phyloP scores from a whole-genome alignment of 1,140 invertebrate species.

The Drosophila nigrodunni region DNA sequence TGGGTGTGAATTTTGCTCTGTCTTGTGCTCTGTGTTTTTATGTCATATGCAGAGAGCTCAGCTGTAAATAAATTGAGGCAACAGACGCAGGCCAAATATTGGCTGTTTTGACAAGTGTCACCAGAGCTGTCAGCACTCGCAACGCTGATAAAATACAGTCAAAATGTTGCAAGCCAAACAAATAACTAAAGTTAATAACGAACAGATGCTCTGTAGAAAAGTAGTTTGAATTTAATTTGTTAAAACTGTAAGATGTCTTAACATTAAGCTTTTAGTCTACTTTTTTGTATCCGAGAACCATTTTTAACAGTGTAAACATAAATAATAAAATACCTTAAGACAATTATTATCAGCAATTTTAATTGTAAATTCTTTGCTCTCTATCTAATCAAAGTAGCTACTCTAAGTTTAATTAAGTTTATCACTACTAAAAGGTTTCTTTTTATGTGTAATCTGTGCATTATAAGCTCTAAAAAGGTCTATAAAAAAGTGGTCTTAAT shows the following conservation, averaged over 20 bases:
- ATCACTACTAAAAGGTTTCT: neutral
- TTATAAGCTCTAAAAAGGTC: neutral
- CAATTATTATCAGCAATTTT: slow-evolving; percentile 11
- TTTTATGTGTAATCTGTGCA: slow-evolving; percentile 5
- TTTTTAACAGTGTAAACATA: neutral
- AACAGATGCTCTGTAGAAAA: slow-evolving; percentile 7
- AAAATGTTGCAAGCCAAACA: slow-evolving; percentile 3
- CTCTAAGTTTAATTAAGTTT: neutral
- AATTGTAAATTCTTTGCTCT: slow-evolving; percentile 6
- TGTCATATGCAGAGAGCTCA: slow-evolving; percentile 30
- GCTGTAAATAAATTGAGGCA: slow-evolving; percentile 58
- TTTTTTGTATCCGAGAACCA: too few species aligned
- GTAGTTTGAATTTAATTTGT: too few species aligned
- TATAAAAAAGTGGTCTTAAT: neutral
- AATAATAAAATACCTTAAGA: neutral
- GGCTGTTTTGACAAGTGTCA: slow-evolving; percentile 73
- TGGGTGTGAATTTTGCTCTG: neutral
- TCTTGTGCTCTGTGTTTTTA: slow-evolving; percentile 3
- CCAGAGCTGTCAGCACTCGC: slow-evolving; percentile 64
- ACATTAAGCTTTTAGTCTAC: too few species aligned
- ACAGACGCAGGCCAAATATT: slow-evolving; percentile 44
- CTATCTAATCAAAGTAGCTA: slow-evolving; percentile 23
- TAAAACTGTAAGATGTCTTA: too few species aligned
- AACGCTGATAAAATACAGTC: slow-evolving; percentile 42
- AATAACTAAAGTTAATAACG: slow-evolving; percentile 8